phyloP scores from a whole-genome alignment of 1,140 invertebrate genomes.

The Zelostemma sp. region DNA sequence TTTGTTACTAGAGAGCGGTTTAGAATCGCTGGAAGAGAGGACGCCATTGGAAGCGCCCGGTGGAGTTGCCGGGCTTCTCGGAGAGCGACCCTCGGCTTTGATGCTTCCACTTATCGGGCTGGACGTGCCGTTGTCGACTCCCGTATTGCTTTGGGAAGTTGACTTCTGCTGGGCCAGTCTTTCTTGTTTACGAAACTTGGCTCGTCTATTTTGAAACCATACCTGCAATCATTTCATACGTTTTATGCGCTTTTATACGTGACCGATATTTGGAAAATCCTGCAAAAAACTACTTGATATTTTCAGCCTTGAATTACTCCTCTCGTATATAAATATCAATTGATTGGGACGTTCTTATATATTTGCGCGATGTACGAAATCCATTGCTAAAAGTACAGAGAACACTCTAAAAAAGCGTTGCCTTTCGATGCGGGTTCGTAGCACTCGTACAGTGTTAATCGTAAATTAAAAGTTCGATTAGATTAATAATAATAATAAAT shows the following conservation, averaged over 20 bases:
- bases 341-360: too few species aligned
- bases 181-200: constrained; percentile 95
- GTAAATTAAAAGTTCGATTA: too few species aligned
- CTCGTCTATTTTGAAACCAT: constrained; percentile 94
- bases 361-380: too few species aligned
- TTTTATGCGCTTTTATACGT: background rate
- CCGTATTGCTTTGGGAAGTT: constrained; percentile 48
- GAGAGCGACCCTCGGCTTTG: constrained; percentile 65
- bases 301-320: too few species aligned
- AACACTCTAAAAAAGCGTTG: too few species aligned
- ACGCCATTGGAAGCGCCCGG: constrained; percentile 57
- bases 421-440: too few species aligned
- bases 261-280: too few species aligned
- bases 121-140: constrained; percentile 30
- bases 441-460: too few species aligned
- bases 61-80: constrained; percentile 65
- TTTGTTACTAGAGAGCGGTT: constrained; percentile 55
- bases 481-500: too few species aligned
- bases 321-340: too few species aligned
- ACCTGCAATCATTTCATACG: constrained; percentile 75
- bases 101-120: constrained; percentile 41
- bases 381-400: too few species aligned
- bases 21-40: constrained; percentile 59
- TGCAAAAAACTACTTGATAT: too few species aligned
- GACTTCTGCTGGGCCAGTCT: constrained; percentile 83